These are phyloP conservation scores for Eleutherodactylus coqui DNA, from an alignment of 2,797 vertebrate genomes.

Conservation along the genomic window DNA sequence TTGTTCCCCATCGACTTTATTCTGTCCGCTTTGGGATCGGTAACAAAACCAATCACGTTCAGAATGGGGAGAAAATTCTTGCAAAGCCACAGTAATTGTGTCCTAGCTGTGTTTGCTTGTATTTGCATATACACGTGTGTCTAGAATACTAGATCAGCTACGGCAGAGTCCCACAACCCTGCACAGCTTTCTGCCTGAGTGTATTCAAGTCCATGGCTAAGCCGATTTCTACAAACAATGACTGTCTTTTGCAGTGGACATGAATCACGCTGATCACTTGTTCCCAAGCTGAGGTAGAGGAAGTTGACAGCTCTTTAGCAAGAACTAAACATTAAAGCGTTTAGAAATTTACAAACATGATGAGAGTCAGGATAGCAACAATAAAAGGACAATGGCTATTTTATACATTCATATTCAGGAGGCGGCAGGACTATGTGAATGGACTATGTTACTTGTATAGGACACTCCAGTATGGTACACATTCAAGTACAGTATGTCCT, in stretches of 20 bases:
- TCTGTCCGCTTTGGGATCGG: conserved; percentile 38
- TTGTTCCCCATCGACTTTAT: conserved; percentile 6
- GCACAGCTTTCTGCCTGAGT: conserved; percentile 77
- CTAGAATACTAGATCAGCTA: conserved; percentile 81
- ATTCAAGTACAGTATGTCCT: background rate
- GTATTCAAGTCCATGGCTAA: conserved; percentile 85
- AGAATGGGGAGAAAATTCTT: conserved; percentile 63
- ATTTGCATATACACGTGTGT: conserved; percentile 74
- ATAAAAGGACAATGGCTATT: conserved; percentile 25
- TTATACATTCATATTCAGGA: conserved; percentile 34
- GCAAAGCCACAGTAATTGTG: conserved; percentile 63
- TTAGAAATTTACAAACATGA: conserved; percentile 52
- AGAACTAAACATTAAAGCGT: conserved; percentile 68
- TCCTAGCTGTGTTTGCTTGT: conserved; percentile 68
- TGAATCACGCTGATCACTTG: conserved; percentile 85
- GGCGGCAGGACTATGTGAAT: background rate
- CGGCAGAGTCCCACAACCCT: conserved; percentile 84
- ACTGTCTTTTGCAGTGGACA: conserved; percentile 83
- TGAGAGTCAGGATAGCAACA: conserved; percentile 51
- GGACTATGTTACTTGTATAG: background rate
- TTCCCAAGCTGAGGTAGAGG: conserved; percentile 77
- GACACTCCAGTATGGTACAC: background rate
- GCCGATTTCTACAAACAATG: conserved; percentile 85
- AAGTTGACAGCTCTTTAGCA: conserved; percentile 85
- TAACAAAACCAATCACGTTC: conserved; percentile 50